Evolutionary conservation across 2,113 vertebrate genomes (phyloP), one percentile per base, ranked within the genome.

Genomic region (Tyto alba): DNA sequence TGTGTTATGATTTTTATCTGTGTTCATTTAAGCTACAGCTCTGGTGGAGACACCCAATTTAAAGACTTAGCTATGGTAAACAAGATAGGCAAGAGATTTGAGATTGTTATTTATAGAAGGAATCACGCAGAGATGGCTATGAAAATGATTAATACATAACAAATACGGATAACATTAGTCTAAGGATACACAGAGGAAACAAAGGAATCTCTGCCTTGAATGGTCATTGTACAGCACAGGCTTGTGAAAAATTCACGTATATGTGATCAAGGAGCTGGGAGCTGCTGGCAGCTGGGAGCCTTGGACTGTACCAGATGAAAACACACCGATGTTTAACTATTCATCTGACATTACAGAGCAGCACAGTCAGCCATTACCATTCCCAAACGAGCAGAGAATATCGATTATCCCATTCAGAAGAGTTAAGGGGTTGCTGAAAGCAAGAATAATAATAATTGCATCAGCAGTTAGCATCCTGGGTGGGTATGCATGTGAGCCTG

Each of bases 181-280:
- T 56, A 91, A 89, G 84, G 52, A 64, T 91, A 69, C 32, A 86
- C n/a, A 84, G 73, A 76, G 87, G 73, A 84, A 72, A 94, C 80
- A 95, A 94, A 96, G 48, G 64, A 55, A 92, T 84, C 57, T 84
- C 90, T 92, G 83, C 92, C 86, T 92, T 85, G 90, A 94, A 85
- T 85, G 73, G 88, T 57, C 88, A 92, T 57, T 60, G 56, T 6
- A 56, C n/a, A 83, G 78, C 89, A 85, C 36, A 73, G 41, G 67
- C 74, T 95, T 66, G 72, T 77, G 80, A 75, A 93, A 96, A 96
- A 93, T 82, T 66, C 77, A 88, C 3, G 0, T 71, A 43, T 52
- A 40, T 1, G 5, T 55, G 78, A 94, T 81, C 1, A 3, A 96
- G 96, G 87, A 85, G 59, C 77, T 16, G 17, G 53, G 72, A 89